These are phyloP conservation scores for Holocentrus rufus DNA, from an alignment of 2,797 vertebrate species.

Conservation along the genomic window DNA sequence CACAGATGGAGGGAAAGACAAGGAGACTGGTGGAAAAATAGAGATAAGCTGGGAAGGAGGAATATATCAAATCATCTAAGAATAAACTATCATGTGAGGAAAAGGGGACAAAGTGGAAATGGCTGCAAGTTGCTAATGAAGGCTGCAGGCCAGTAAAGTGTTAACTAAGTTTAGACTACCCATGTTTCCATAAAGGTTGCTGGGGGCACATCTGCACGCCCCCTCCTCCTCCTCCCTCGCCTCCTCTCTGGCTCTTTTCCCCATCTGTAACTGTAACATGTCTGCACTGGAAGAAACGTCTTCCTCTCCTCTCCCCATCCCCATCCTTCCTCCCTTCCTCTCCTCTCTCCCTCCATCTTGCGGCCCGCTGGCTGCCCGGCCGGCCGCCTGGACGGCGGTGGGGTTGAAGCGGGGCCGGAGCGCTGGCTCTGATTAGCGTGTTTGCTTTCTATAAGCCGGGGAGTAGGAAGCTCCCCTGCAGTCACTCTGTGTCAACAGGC, in stretches of 20 bases:
- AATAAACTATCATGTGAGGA: constrained; percentile 42
- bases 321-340: neutral
- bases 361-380: neutral
- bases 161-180: constrained; percentile 51
- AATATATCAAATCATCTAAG: constrained; percentile 54
- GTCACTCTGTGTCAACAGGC: constrained; percentile 71
- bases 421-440: constrained; percentile 82
- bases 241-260: constrained; percentile 9
- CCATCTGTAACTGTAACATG: constrained; percentile 50
- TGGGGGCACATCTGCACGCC: constrained; percentile 63
- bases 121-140: constrained; percentile 25
- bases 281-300: constrained; percentile 30
- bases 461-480: constrained; percentile 80
- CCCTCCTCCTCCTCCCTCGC: constrained; percentile 28
- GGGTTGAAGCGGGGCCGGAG: constrained; percentile 67
- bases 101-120: constrained; percentile 5
- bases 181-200: constrained; percentile 50
- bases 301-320: constrained; percentile 28
- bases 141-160: constrained; percentile 39
- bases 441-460: constrained; percentile 80
- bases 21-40: neutral
- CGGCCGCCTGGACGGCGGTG: constrained; percentile 40
- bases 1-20: constrained; percentile 26
- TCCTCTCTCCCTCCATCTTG: neutral
- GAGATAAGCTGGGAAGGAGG: neutral